Evolutionary conservation across 2,113 vertebrate genomes (phyloP).

Genomic region (Catharus fuscescens): DNA sequence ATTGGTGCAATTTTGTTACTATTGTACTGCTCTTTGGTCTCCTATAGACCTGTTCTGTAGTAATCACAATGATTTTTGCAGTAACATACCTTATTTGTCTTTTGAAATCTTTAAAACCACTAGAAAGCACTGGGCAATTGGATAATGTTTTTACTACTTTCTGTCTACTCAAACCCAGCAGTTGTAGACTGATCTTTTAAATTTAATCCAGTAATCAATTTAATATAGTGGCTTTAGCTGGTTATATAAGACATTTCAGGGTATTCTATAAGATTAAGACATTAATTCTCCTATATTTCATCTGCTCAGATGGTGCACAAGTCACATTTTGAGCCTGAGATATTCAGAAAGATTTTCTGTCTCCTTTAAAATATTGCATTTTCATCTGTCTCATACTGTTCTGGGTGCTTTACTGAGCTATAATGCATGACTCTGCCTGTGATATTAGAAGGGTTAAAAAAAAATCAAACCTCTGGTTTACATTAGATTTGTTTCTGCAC

Average conservation of each 20-base stretch:
- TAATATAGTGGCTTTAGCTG: background rate
- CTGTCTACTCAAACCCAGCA: background rate
- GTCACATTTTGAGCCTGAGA: background rate
- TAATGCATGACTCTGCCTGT: background rate
- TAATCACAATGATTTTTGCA: background rate
- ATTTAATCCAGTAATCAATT: background rate
- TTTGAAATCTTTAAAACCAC: background rate
- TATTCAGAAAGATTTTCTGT: background rate
- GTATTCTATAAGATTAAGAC: background rate
- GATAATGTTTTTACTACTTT: background rate
- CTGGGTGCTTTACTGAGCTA: background rate
- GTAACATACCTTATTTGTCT: background rate
- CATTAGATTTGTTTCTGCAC: background rate
- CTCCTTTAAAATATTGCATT: background rate
- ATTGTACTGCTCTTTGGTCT: background rate
- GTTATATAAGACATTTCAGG: background rate
- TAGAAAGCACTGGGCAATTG: background rate
- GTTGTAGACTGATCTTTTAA: background rate
- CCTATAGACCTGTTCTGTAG: background rate
- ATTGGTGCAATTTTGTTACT: background rate
- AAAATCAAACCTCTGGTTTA: background rate
- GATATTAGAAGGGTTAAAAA: background rate
- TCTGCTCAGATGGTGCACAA: background rate
- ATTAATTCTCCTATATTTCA: background rate
- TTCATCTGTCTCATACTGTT: background rate